Base-by-base conservation (phyloP, 2,888 invertebrate species). In the Shargacucullia verbasci region DNA sequence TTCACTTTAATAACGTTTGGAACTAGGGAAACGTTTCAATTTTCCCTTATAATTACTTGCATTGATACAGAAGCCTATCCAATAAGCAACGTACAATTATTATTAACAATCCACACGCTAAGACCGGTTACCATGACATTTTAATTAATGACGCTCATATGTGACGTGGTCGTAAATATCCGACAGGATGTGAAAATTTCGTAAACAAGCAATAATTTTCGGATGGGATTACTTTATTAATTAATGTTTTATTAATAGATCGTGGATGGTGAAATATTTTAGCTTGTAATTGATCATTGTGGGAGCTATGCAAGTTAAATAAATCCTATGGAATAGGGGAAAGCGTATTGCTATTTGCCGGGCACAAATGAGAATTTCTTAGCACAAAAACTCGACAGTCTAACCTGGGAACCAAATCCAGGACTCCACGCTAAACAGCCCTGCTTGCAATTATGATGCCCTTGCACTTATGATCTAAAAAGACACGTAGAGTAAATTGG, bases 41-140 rank as follows among this genome's bases (percentile, higher is more conserved):
- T 72, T 63, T 34, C 63, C 40, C n/a, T 11, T 31, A 38, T 70
- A 70, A 68, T 72, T 72, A 57, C 59, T 41, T 40, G 27, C 47
- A 63, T 59, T 43, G 50, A 52, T 55, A 46, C 5, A 4, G 73
- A 70, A 70, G 50, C 59, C 70, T 35, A 66, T 37, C 44, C 44
- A 71, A 59, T 58, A 61, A 37, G 50, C 56, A 40, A 54, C 25
- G 57, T 68, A 45, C 56, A n/a, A n/a, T n/a, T n/a, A n/a, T n/a
- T n/a, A 63, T 68, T 59, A 55, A 46, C 63, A 68, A 47, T 53
- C 33, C 46, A 58, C 59, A 43, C 47, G 68, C 48, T 47, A 57
- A 62, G 58, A 50, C 25, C 33, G 10, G 20, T 9, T 29, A n/a
- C 34, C 45, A 49, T 50, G 44, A 72, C 40, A 67, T 55, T 59